Base-by-base conservation (phyloP, 1,140 invertebrate genomes). In the Ptiloglossa arizonensis region DNA sequence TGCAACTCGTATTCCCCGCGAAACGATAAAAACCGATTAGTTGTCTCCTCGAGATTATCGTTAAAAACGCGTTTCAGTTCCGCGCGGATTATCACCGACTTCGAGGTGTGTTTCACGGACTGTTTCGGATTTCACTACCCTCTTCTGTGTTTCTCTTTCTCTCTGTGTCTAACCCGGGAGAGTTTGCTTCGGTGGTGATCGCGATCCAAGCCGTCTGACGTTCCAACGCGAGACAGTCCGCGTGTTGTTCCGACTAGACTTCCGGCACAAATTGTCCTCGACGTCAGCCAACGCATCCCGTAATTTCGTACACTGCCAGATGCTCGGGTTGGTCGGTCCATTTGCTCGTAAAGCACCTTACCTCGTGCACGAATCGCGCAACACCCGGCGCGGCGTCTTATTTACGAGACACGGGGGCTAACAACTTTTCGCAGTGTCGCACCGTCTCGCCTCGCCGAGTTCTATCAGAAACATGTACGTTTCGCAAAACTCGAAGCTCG, bases 351-450 rank as follows among this genome's bases (percentile, higher is more conserved):
- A 56, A 66, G 19, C 52, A 38, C 8, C 32, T 22, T 1, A 6
- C 38, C 35, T 44, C 38, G 48, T 19, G 46, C 71, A 52, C 15
- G 56, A 24, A 9, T 29, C 70, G 57, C 3, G 29, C 41, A 22
- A 17, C 48, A 50, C n/a, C 19, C 9, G 50, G 38, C 17, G 46
- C 22, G 22, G 29, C 41, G 48, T 66, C 71, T 74, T 66, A 74
- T 74, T 74, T 66, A 74, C 60, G 71, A 13, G 38, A 19, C 57
- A 56, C 62, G 29, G 66, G n/a, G 64, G 70, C 32, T 66, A 66
- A 66, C 48, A 74, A 74, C 60, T 64, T 73, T 64, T 64, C 70
- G 22, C 46, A n/a, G n/a, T n/a, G n/a, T n/a, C n/a, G n/a, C n/a
- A n/a, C n/a, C n/a, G n/a, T n/a, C n/a, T n/a, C 27, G 50, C 59